Evolutionary conservation across 2,113 vertebrate species (phyloP), one percentile per base, ranked within the genome.

Genomic region (Dendrocopos noguchii): DNA sequence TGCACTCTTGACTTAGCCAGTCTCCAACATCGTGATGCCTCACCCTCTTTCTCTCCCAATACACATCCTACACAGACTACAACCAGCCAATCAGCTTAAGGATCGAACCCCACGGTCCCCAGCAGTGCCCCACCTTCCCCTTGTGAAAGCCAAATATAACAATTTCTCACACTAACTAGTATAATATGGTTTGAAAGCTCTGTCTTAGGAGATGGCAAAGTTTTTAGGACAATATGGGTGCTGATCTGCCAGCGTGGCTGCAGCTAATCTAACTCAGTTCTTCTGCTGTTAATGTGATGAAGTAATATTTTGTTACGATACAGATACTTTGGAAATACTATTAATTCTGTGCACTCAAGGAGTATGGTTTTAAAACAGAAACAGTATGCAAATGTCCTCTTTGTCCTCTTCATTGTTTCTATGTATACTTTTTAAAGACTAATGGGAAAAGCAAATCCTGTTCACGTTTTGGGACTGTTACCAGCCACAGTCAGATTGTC

Each of bases 151-250:
- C n/a, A n/a, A n/a, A n/a, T n/a, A n/a, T n/a, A n/a, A n/a, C n/a
- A n/a, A n/a, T n/a, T 36, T 36, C 36, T 36, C 36, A 36, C 36
- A 55, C 2, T 42, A 31, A 55, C 2, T 42, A 12, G 4, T 31
- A 9, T 52, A 19, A 21, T 10, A 2, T 12, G 22, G 33, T 64
- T 6, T 36, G 63, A 63, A 33, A 71, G 50, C 60, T 88, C 15
- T 29, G 8, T 25, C 15, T 47, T 34, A 16, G 27, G 42, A 55
- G 34, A 7, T 46, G 15, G 36, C 36, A 36, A 6, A 65, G 25
- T 18, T 21, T 68, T 61, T 34, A 61, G 28, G 65, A 34, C 27
- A 42, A 0, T 10, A 24, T 1, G 6, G 28, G 7, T 19, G 17
- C 22, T 82, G 15, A 39, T 83, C 47, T 71, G 21, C 52, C 39